Conservation (phyloP, 1,140 invertebrate species). For the Uloborus diversus region DNA sequence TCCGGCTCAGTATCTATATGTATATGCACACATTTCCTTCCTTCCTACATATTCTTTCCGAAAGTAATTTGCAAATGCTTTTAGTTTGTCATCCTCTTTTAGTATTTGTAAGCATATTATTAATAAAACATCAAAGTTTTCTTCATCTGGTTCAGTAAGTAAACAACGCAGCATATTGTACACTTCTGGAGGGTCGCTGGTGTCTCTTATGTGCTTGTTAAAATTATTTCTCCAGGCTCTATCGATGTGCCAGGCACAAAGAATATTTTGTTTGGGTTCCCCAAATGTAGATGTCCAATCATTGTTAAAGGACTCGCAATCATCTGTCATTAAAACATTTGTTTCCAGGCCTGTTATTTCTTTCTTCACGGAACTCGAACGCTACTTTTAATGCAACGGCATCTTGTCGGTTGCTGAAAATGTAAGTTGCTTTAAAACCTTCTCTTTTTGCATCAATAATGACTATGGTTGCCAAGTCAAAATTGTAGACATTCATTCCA, state of each 20-base stretch:
- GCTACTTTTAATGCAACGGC: too few relatives aligned
- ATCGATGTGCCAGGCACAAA: too few relatives aligned
- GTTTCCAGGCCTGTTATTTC: not conserved
- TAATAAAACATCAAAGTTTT: not conserved
- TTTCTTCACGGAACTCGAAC: not conserved
- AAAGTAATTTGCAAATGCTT: not conserved
- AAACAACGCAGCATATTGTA: too few relatives aligned
- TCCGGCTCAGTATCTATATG: not conserved
- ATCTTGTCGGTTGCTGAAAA: not conserved
- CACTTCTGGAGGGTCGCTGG: not conserved
- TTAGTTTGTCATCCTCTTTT: too few relatives aligned
- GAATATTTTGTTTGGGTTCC: not conserved
- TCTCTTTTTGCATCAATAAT: not conserved
- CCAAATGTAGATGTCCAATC: not conserved
- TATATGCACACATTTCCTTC: not conserved
- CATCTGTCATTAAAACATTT: not conserved
- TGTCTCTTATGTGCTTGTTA: not conserved
- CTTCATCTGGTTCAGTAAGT: too few relatives aligned
- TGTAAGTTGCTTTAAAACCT: not conserved
- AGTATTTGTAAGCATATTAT: not conserved
- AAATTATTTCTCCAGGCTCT: too few relatives aligned
- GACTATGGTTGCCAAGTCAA: not conserved
- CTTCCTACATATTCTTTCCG: not conserved
- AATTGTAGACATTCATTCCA: too few relatives aligned
- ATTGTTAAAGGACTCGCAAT: not conserved